Evolutionary conservation across 2,113 vertebrate genomes (phyloP).

Genomic region (Gorsachius goisagi): DNA sequence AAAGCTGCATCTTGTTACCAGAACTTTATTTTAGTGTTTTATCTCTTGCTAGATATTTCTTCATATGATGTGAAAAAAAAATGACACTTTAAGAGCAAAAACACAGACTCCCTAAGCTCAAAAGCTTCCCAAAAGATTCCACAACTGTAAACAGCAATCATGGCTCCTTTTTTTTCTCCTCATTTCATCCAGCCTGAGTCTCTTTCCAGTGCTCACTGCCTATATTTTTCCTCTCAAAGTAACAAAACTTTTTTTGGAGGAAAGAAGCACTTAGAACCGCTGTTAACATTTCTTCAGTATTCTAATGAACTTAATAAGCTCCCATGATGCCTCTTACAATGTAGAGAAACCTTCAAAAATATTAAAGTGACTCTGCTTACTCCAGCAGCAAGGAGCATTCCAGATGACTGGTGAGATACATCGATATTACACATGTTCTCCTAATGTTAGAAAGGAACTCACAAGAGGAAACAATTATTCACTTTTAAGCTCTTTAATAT

Average conservation of each 20-base stretch:
- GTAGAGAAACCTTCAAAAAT: slow-evolving; percentile 55
- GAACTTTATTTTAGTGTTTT: not conserved
- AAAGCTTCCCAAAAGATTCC: not conserved
- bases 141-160: not conserved
- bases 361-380: slow-evolving; percentile 55
- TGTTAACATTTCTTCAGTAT: slow-evolving; percentile 58
- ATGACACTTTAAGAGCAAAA: not conserved
- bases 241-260: not conserved
- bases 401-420: slow-evolving; percentile 34
- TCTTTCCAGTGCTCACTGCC: not conserved
- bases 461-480: slow-evolving; percentile 54
- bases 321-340: slow-evolving; percentile 42
- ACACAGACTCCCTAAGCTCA: not conserved
- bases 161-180: not conserved
- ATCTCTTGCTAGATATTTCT: not conserved
- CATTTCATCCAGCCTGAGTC: not conserved
- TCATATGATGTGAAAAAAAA: not conserved
- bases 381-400: slow-evolving; percentile 16
- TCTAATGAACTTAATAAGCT: slow-evolving; percentile 68
- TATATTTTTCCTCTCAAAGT: not conserved
- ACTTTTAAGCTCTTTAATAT: slow-evolving; percentile 56
- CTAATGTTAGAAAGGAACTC: slow-evolving; percentile 30
- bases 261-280: slow-evolving; percentile 33
- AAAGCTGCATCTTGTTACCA: not conserved
- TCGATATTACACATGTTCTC: slow-evolving; percentile 37